Conservation (phyloP, 2,888 invertebrate genomes). For the Drosophila macrospina region DNA sequence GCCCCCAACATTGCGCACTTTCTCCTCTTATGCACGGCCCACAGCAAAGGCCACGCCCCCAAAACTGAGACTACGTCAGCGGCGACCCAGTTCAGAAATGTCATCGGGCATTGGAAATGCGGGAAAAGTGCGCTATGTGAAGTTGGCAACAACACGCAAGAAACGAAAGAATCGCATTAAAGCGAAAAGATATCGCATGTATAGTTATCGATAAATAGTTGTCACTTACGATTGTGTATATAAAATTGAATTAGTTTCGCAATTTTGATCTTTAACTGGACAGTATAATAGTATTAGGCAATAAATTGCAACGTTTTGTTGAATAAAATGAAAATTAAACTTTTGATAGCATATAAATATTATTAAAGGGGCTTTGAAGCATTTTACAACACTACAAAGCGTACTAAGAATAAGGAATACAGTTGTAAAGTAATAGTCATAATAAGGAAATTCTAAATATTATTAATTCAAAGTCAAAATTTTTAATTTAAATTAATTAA, state of each 20-base stretch:
- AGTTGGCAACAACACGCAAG: conserved; percentile 63
- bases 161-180: conserved; percentile 80
- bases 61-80: conserved; percentile 26
- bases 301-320: conserved; percentile 5
- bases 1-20: conserved; percentile 2
- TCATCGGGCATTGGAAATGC: conserved; percentile 1
- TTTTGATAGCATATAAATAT: too few relatives aligned
- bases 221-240: neutral
- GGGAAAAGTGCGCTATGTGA: conserved; percentile 60
- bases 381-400: too few relatives aligned
- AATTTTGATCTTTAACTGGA: conserved; percentile 9
- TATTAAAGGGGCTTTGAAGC: too few relatives aligned
- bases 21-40: conserved; percentile 14
- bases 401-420: too few relatives aligned
- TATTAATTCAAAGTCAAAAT: too few relatives aligned
- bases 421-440: too few relatives aligned
- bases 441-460: too few relatives aligned
- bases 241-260: conserved; percentile 5
- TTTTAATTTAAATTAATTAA: too few relatives aligned
- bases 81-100: conserved; percentile 17
- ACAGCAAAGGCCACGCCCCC: conserved; percentile 38
- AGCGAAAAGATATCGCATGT: conserved; percentile 74
- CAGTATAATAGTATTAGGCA: conserved; percentile 11
- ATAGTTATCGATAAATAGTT: conserved; percentile 14
- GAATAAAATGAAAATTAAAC: neutral